A percentile compares a stretch with the other conserved stretches of the same genome.
Evolutionary conservation across 2,888 invertebrate species (phyloP).

Genomic region (Spialia ferax): DNA sequence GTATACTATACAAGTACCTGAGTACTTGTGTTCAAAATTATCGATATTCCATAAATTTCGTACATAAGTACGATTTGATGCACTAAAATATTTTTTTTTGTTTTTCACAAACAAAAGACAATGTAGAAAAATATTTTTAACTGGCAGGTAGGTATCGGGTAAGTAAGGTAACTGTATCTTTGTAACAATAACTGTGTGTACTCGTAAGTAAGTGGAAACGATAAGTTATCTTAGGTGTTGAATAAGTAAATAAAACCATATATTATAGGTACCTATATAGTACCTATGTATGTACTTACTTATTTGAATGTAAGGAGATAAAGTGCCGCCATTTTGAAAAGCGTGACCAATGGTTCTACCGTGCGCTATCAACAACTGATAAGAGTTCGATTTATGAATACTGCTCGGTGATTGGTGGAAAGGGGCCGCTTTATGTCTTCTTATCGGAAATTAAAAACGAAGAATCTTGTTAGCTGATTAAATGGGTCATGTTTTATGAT

Average conservation of each 20-base stretch:
- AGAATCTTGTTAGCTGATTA: slow-evolving; percentile 66
- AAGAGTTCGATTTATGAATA: slow-evolving; percentile 78
- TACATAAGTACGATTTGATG: too few species aligned
- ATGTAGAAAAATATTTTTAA: slow-evolving; percentile 26
- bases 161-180: not conserved
- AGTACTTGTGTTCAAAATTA: too few species aligned
- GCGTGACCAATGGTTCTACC: slow-evolving; percentile 74
- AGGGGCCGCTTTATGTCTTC: slow-evolving; percentile 47
- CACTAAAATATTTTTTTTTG: too few species aligned
- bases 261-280: not conserved
- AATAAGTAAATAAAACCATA: slow-evolving; percentile 61
- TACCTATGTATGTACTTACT: slow-evolving; percentile 58
- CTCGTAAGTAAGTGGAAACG: slow-evolving; percentile 5
- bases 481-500: slow-evolving; percentile 58
- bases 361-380: slow-evolving; percentile 75
- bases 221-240: slow-evolving; percentile 62
- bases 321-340: slow-evolving; percentile 76
- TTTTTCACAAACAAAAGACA: not conserved
- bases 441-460: slow-evolving; percentile 69
- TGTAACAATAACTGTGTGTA: slow-evolving; percentile 1
- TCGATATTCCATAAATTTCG: too few species aligned
- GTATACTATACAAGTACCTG: too few species aligned
- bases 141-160: not conserved
- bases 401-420: slow-evolving; percentile 70
- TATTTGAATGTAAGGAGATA: slow-evolving; percentile 72